Evolutionary conservation across 2,113 vertebrate species (phyloP), one percentile per base, ranked within the genome.

Genomic region (Gallinago undulata): DNA sequence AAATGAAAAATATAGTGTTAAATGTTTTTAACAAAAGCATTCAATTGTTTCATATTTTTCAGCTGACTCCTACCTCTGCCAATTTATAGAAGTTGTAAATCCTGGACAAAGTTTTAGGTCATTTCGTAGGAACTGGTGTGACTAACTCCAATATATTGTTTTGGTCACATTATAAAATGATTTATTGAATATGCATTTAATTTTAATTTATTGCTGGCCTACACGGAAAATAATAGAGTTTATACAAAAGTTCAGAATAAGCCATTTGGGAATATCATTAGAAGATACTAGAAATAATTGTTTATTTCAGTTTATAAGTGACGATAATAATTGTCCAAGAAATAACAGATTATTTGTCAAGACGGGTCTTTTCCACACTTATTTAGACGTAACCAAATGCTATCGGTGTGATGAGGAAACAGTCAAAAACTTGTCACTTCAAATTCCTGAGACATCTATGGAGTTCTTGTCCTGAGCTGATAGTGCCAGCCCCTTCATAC

Each of bases 1-100:
- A 94, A 74, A 92, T 84, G 86, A 95, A 86, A 89, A 95, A 78
- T 93, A 78, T 16, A 79, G 31, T 72, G 55, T 89, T 84, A 76
- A 91, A 69, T 69, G 16, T 47, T 92, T 84, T 79, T 85, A 91
- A 89, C 80, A 92, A 91, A 89, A 92, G 10, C 62, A 51, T 87
- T 93, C 57, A 48, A 55, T 91, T 92, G 73, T 94, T 92, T 87
- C 62, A 17, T 59, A 45, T 56, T 95, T 94, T 82, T 84, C 62
- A 73, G 39, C 66, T 92, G 73, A 62, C 53, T 92, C 13, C 6
- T 50, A 72, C 45, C 11, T 16, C 45, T 87, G 76, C 27, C 74
- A 62, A 21, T 82, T 91, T 84, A 69, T 17, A 82, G 76, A 87
- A 95, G 53, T 87, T 87, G 62, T 64, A 92, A 87, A 87, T 87